phyloP scores from a whole-genome alignment of 2,888 invertebrate species.

The Esperia sulphurella region DNA sequence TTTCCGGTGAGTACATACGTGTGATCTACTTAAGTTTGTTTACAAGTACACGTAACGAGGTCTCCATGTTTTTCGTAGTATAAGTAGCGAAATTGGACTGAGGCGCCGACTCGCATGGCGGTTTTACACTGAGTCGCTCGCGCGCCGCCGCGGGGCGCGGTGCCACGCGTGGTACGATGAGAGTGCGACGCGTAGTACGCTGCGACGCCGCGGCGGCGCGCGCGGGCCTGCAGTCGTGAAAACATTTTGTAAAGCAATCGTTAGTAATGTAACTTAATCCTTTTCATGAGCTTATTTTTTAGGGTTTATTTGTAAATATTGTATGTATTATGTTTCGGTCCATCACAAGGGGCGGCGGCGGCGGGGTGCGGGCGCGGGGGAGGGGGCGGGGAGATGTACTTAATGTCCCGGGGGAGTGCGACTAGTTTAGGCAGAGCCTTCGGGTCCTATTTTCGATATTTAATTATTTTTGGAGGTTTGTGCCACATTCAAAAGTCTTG shows the following conservation, averaged over 20 bases:
- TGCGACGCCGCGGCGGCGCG: constrained; percentile 9
- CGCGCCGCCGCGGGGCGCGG: constrained; percentile 8
- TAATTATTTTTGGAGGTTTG: constrained; percentile 14
- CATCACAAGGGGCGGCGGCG: constrained; percentile 38
- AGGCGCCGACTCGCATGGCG: constrained; percentile 26
- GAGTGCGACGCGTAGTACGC: constrained; percentile 1
- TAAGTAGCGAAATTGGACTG: constrained; percentile 44
- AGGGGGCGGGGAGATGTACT: constrained; percentile 12
- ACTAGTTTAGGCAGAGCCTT: constrained; percentile 3
- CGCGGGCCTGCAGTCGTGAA: constrained; percentile 10
- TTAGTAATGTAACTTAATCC: constrained; percentile 58
- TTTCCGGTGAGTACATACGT: constrained; percentile 7
- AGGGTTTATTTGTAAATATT: constrained; percentile 74
- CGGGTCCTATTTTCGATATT: not conserved
- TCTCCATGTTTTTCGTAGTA: constrained; percentile 21
- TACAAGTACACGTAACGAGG: constrained; percentile 1
- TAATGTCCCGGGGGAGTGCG: not conserved
- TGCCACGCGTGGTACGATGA: too few relatives aligned
- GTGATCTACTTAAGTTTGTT: constrained; percentile 7
- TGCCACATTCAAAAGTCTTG: constrained; percentile 51
- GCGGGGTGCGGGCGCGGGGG: constrained; percentile 15
- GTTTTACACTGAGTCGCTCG: constrained; percentile 4
- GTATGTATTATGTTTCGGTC: constrained; percentile 60
- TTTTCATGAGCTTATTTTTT: constrained; percentile 70
- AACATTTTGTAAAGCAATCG: constrained; percentile 35